Conservation (phyloP, 2,113 vertebrate species). For the Catharus bicknelli region DNA sequence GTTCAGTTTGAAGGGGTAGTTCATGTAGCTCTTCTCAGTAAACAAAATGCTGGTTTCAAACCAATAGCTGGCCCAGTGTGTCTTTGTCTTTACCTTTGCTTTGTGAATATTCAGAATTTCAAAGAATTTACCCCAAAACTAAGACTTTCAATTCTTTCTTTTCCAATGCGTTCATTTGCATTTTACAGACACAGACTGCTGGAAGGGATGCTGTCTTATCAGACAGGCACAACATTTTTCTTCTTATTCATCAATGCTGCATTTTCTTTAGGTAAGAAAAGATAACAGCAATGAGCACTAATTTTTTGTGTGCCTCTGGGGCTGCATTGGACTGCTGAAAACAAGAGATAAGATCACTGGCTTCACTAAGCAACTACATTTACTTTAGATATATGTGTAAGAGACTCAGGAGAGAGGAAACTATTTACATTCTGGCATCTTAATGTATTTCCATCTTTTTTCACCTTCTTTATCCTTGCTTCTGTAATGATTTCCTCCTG, state of each 20-base stretch:
- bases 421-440: slow-evolving; percentile 30
- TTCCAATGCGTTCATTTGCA: not conserved
- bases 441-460: not conserved
- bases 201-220: slow-evolving; percentile 20
- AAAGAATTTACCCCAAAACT: not conserved
- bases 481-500: not conserved
- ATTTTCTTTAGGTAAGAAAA: slow-evolving; percentile 16
- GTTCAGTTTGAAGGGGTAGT: not conserved
- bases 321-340: not conserved
- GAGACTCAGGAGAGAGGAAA: slow-evolving; percentile 3
- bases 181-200: not conserved
- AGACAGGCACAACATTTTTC: not conserved
- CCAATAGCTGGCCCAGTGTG: not conserved
- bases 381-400: slow-evolving; percentile 5
- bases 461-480: slow-evolving; percentile 19
- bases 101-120: not conserved
- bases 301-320: slow-evolving; percentile 3
- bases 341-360: slow-evolving; percentile 24
- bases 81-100: not conserved
- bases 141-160: not conserved
- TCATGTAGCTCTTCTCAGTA: not conserved
- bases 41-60: not conserved
- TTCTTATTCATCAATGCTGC: not conserved
- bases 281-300: slow-evolving; percentile 34
- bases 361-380: not conserved